A percentile compares a stretch with the other conserved stretches of the same genome.
These are phyloP conservation scores for Melanerpes aurifrons DNA, from an alignment of 2,113 vertebrate genomes.

Conservation along the genomic window DNA sequence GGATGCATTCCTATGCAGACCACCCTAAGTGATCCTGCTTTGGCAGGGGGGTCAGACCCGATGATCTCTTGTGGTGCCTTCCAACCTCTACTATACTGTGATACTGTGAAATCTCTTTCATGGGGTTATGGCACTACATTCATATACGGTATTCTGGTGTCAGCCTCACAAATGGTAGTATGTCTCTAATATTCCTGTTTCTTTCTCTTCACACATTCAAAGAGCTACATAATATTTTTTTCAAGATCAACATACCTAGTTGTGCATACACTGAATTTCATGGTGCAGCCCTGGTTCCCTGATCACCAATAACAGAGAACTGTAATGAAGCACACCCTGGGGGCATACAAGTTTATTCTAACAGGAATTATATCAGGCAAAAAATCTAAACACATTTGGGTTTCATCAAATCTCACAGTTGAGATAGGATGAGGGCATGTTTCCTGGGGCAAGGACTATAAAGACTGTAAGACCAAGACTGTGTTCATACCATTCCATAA, in stretches of 20 bases:
- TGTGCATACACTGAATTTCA: background rate
- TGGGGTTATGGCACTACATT: background rate
- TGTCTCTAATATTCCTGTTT: background rate
- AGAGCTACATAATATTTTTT: background rate
- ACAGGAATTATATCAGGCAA: background rate
- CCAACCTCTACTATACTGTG: no score
- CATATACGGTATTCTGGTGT: accelerated
- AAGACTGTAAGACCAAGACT: background rate
- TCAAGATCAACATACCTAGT: background rate
- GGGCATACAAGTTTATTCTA: background rate
- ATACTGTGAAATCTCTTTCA: background rate
- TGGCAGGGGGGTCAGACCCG: no score
- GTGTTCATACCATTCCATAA: background rate
- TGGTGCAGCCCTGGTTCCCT: background rate
- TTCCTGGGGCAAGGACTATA: background rate
- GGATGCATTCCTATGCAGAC: no score
- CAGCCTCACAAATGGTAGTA: background rate
- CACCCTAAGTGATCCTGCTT: no score
- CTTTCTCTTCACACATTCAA: background rate
- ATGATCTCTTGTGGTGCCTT: no score
- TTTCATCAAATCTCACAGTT: background rate
- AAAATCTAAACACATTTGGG: accelerated
- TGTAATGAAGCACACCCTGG: background rate
- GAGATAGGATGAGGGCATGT: background rate
- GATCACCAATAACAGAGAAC: background rate